Conservation (phyloP, 2,113 vertebrate species). For the Gasterosteus aculeatus region DNA sequence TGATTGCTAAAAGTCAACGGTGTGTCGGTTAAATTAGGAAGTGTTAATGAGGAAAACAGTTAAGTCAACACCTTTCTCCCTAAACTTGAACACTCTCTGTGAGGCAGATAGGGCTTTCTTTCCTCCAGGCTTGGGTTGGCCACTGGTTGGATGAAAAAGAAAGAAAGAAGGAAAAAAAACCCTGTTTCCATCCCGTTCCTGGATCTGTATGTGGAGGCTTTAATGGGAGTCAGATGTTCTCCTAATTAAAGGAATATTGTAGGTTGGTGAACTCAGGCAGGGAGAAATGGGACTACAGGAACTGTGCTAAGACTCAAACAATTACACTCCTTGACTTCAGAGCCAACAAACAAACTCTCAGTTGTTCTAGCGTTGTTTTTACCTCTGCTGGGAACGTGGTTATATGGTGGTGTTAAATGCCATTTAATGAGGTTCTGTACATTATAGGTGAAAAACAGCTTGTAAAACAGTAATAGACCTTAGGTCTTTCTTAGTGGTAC, state of each 20-base stretch:
- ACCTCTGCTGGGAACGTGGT: conserved; percentile 31
- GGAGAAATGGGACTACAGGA: conserved; percentile 57
- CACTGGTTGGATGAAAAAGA: conserved; percentile 40
- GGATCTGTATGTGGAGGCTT: conserved; percentile 73
- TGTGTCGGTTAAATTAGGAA: conserved; percentile 25
- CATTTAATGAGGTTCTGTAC: conserved; percentile 48
- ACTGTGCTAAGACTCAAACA: conserved; percentile 70
- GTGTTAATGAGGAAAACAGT: conserved; percentile 58
- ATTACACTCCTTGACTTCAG: conserved; percentile 48
- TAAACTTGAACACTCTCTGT: conserved; percentile 27
- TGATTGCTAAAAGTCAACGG: conserved; percentile 19
- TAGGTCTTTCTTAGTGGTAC: conserved; percentile 22
- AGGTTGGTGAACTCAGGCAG: conserved; percentile 64
- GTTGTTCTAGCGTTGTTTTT: conserved; percentile 26
- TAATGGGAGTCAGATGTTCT: conserved; percentile 82
- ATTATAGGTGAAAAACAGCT: conserved; percentile 27
- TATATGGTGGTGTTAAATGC: conserved; percentile 29
- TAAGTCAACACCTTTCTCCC: conserved; percentile 12
- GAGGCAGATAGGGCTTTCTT: conserved; percentile 32
- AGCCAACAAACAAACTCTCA: conserved; percentile 51
- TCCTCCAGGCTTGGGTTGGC: conserved; percentile 52
- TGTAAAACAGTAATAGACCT: conserved; percentile 31
- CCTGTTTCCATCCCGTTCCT: conserved; percentile 66
- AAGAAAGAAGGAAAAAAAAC: conserved; percentile 29
- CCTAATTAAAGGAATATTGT: conserved; percentile 81